These are phyloP conservation scores for Anarsia innoxiella DNA, from an alignment of 2,888 invertebrate species.

Conservation along the genomic window DNA sequence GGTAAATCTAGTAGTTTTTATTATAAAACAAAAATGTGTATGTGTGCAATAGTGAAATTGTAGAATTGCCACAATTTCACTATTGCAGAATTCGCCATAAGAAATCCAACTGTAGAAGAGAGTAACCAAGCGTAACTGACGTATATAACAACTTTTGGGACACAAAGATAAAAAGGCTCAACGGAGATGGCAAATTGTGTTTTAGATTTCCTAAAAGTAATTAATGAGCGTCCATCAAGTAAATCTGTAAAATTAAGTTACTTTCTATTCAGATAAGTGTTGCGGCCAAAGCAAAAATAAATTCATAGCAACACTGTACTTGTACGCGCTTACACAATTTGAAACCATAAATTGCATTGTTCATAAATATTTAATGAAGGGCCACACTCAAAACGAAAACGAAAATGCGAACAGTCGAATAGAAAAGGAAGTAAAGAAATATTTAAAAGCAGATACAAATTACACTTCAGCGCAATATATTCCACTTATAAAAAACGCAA, in stretches of 20 bases:
- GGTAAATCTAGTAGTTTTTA: conserved; percentile 3
- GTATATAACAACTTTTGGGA: conserved; percentile 9
- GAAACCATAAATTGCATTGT: conserved; percentile 24
- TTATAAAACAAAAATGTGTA: conserved; percentile 6
- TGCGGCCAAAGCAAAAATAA: conserved; percentile 29
- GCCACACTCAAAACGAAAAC: conserved; percentile 36
- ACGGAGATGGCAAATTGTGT: conserved; percentile 5
- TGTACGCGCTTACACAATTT: conserved; percentile 18
- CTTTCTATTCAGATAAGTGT: conserved; percentile 32
- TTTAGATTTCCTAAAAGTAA: conserved; percentile 5
- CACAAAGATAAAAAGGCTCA: conserved; percentile 4
- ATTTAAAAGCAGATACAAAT: conserved; percentile 24
- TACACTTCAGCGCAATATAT: conserved; percentile 22
- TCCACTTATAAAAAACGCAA: conserved; percentile 16
- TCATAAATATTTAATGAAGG: conserved; percentile 32
- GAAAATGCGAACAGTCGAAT: conserved; percentile 33
- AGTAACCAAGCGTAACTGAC: conserved; percentile 10
- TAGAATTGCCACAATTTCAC: conserved; percentile 6
- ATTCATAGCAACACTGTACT: conserved; percentile 21
- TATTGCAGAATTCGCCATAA: conserved; percentile 6
- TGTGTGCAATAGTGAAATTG: neutral
- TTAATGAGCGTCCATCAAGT: neutral
- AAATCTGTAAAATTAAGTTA: conserved; percentile 17
- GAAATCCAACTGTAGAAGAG: conserved; percentile 4
- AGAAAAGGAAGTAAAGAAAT: conserved; percentile 29